Evolutionary conservation across 53 echinoderm and acorn worm genomes (phyloP).

Genomic region (Henricia sp.): DNA sequence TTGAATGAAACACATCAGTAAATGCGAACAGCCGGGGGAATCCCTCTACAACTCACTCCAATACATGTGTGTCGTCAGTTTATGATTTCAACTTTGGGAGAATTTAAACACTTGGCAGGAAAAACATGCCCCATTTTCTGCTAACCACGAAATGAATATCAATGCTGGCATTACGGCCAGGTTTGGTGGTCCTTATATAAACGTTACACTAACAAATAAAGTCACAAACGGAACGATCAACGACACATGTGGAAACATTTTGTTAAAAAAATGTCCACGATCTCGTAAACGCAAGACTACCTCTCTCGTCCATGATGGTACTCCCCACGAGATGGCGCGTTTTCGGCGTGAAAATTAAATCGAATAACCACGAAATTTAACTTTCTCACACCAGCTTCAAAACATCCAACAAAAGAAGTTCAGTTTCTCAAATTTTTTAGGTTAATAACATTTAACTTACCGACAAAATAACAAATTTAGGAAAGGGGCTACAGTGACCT

Average conservation of each 20-base stretch:
- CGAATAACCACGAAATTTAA: constrained; percentile 3
- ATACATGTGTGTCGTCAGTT: constrained; percentile 65
- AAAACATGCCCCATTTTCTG: constrained; percentile 27
- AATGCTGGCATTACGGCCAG: not conserved
- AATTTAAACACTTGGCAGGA: constrained; percentile 40
- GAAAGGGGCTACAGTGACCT: constrained; percentile 59
- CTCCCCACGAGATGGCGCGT: constrained; percentile 77
- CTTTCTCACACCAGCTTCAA: constrained; percentile 5
- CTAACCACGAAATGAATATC: not conserved
- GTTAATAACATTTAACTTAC: constrained; percentile 20
- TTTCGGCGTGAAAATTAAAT: constrained; percentile 61
- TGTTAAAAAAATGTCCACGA: not conserved
- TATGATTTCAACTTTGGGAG: constrained; percentile 50
- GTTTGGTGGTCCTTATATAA: too few species aligned
- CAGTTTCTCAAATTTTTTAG: not conserved
- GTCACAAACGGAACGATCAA: not conserved
- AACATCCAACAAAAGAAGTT: not conserved
- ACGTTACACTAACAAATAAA: not conserved
- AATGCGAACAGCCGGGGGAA: constrained; percentile 47
- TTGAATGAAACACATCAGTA: constrained; percentile 5
- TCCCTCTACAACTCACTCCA: constrained; percentile 58
- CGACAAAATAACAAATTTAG: constrained; percentile 17
- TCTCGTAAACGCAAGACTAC: constrained; percentile 33
- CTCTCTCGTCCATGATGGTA: constrained; percentile 47
- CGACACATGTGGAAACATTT: not conserved